Percentiles rank a stretch among this genome's conserved stretches.
Conservation (phyloP, 2,797 vertebrate species). For the Ceryle rudis region DNA sequence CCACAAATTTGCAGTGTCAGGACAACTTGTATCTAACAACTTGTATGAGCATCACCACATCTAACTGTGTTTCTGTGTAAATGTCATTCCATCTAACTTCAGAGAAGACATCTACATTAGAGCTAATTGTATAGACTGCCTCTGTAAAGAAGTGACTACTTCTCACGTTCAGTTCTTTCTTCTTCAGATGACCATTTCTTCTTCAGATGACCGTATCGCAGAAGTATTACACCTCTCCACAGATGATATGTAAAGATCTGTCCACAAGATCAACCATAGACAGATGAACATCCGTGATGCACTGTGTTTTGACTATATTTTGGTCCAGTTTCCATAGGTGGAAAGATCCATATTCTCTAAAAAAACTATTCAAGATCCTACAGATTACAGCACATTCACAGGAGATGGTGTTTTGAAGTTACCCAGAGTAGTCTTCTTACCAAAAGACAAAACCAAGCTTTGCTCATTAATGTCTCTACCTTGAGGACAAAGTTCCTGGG, state of each 20-base stretch:
- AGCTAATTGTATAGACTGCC: not conserved
- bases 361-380: not conserved
- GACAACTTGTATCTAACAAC: not conserved
- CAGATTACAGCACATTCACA: not conserved
- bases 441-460: not conserved
- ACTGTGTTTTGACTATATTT: not conserved
- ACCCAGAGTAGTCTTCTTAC: not conserved
- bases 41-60: not conserved
- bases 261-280: not conserved
- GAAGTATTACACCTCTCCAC: not conserved
- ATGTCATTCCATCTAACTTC: not conserved
- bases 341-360: not conserved
- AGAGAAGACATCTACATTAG: not conserved
- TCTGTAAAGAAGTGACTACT: not conserved
- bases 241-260: not conserved
- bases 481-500: not conserved
- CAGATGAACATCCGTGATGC: not conserved
- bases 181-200: not conserved
- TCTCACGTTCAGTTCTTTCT: not conserved
- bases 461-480: not conserved
- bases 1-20: not conserved
- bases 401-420: not conserved
- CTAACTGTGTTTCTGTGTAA: not conserved
- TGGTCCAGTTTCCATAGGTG: not conserved
- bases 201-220: not conserved